A percentile compares a stretch with the other conserved stretches of the same genome.
Evolutionary conservation across 2,888 invertebrate species (phyloP).

Genomic region (Dasypolia templi): DNA sequence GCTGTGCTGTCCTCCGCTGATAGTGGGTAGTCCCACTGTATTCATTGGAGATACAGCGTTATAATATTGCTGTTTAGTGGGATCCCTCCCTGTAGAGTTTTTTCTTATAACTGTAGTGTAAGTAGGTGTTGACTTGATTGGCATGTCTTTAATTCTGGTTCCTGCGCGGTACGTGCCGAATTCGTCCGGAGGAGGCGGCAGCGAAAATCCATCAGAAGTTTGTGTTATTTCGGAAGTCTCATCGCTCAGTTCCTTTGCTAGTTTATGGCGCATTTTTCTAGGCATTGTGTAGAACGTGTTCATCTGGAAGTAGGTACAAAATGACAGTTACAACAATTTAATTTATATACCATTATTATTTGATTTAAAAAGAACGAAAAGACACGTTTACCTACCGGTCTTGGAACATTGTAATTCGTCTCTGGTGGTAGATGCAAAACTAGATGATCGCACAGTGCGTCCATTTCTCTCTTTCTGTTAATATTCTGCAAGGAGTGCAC

Average conservation of each 20-base stretch:
- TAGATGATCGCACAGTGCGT: constrained; percentile 83
- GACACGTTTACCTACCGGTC: constrained; percentile 76
- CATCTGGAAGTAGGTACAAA: constrained; percentile 77
- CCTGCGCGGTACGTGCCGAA: constrained; percentile 85
- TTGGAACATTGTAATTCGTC: constrained; percentile 81
- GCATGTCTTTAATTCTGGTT: constrained; percentile 83
- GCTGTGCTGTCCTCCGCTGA: constrained; percentile 78
- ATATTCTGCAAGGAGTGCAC: constrained; percentile 87
- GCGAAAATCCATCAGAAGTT: constrained; percentile 85
- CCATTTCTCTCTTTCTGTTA: constrained; percentile 83
- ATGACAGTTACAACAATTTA: neutral
- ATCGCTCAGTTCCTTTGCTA: constrained; percentile 83
- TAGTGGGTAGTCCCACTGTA: constrained; percentile 83
- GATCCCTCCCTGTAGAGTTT: constrained; percentile 76
- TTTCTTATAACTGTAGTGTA: constrained; percentile 82
- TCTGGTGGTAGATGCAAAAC: constrained; percentile 85
- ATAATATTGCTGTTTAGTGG: constrained; percentile 76
- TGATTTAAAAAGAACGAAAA: neutral
- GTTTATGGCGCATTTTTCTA: constrained; percentile 83
- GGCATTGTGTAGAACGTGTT: constrained; percentile 89
- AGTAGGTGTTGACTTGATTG: constrained; percentile 79
- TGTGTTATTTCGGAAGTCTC: constrained; percentile 86
- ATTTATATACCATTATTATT: neutral
- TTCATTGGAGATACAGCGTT: constrained; percentile 83
- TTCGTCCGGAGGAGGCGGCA: constrained; percentile 88